Evolutionary conservation across 2,113 vertebrate species (phyloP).

Genomic region (Misgurnus mizolepis): DNA sequence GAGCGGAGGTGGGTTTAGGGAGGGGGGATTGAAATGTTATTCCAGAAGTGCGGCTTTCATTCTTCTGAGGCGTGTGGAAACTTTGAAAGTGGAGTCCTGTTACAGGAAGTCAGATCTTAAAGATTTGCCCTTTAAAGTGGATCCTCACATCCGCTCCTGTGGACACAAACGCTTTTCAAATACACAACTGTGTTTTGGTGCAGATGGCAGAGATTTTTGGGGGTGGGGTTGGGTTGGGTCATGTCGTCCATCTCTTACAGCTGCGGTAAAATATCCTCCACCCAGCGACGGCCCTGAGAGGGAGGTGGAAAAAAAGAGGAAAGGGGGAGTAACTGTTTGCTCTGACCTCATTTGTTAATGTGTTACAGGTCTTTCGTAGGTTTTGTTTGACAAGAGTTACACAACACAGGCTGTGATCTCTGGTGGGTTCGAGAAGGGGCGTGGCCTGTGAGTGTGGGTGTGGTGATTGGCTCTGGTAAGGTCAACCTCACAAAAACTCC

Average conservation of each 20-base stretch:
- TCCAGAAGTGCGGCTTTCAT: constrained; percentile 36
- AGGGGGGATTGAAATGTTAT: constrained; percentile 31
- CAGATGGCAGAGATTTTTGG: constrained; percentile 46
- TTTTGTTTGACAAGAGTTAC: constrained; percentile 60
- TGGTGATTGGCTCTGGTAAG: constrained; percentile 38
- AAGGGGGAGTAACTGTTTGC: constrained; percentile 27
- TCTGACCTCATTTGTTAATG: constrained; percentile 64
- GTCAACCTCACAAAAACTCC: constrained; percentile 21
- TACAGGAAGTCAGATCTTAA: constrained; percentile 50
- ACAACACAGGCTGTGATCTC: constrained; percentile 60
- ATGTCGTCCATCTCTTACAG: constrained; percentile 48
- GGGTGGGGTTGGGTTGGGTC: constrained; percentile 33
- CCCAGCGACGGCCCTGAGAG: constrained; percentile 33
- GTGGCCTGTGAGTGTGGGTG: constrained; percentile 21
- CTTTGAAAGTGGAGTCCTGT: constrained; percentile 46
- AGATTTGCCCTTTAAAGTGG: constrained; percentile 56
- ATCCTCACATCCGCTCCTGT: constrained; percentile 61
- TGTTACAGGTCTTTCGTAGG: constrained; percentile 62
- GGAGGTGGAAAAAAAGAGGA: neutral
- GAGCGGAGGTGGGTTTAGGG: neutral
- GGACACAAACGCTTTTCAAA: constrained; percentile 57
- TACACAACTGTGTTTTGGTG: constrained; percentile 42
- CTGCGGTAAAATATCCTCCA: constrained; percentile 64
- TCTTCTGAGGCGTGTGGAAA: constrained; percentile 52
- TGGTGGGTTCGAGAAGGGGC: constrained; percentile 31